Evolutionary conservation across 2,888 invertebrate species (phyloP).

Genomic region (Apamea epomidion): DNA sequence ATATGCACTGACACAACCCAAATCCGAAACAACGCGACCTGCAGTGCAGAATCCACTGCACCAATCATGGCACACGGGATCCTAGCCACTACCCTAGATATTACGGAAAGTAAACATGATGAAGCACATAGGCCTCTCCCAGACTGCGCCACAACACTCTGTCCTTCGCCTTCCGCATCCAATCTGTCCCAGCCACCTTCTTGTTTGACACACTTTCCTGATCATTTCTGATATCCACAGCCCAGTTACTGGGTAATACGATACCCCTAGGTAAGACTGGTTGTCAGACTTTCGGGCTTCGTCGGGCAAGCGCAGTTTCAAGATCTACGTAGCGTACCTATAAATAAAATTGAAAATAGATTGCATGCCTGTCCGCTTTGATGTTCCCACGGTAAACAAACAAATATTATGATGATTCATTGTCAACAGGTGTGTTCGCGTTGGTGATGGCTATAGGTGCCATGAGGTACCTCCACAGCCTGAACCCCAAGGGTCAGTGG

Average conservation of each 20-base stretch:
- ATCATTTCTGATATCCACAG: too few relatives aligned
- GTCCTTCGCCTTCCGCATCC: background rate
- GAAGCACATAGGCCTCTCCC: background rate
- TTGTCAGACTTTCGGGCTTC: too few relatives aligned
- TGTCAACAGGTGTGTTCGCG: slow-evolving; percentile 96
- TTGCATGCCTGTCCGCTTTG: background rate
- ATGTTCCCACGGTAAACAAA: background rate
- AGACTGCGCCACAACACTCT: background rate
- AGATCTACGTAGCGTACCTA: background rate
- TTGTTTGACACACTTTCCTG: too few relatives aligned
- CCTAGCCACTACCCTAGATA: background rate
- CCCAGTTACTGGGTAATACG: too few relatives aligned
- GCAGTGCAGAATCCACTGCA: background rate
- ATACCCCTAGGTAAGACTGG: too few relatives aligned
- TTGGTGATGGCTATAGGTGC: slow-evolving; percentile 96
- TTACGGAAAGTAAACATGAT: background rate
- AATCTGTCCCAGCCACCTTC: background rate
- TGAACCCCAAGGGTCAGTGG: slow-evolving; percentile 97
- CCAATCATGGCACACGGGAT: background rate
- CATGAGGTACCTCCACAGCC: slow-evolving; percentile 96
- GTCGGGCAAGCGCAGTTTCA: background rate
- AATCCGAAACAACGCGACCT: background rate
- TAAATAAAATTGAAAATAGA: background rate
- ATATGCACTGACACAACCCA: background rate
- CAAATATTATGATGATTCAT: slow-evolving; percentile 64